These are phyloP conservation scores for Nasonovia ribisnigri DNA, from an alignment of 2,888 invertebrate species.

Conservation along the genomic window DNA sequence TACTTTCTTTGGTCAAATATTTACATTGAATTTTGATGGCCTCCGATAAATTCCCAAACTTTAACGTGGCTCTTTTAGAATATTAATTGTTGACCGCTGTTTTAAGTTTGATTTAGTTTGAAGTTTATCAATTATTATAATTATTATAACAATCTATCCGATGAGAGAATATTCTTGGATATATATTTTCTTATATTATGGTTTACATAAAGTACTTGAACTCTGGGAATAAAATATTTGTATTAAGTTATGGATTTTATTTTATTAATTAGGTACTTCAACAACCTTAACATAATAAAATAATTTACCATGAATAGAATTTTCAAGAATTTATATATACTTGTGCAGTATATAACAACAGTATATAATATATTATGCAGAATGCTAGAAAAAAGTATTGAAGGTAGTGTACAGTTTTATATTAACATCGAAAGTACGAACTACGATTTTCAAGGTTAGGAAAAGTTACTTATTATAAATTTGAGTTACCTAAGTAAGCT, in stretches of 20 bases:
- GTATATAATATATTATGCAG: no score
- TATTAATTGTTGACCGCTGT: not conserved
- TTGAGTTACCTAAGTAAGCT: not conserved
- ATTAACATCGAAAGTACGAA: no score
- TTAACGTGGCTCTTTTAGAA: not conserved
- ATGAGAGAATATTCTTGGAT: not conserved
- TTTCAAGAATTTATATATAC: no score
- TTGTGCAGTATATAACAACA: no score
- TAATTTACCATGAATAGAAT: not conserved
- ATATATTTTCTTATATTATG: not conserved
- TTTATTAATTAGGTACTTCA: not conserved
- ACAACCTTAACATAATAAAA: not conserved
- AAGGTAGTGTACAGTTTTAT: not conserved
- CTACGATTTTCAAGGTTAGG: no score
- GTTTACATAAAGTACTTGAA: not conserved
- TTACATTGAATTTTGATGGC: not conserved
- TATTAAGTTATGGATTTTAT: not conserved
- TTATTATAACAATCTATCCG: not conserved
- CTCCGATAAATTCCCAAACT: no score
- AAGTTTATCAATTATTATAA: not conserved
- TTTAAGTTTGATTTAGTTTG: not conserved
- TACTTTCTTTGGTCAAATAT: not conserved
- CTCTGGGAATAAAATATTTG: not conserved
- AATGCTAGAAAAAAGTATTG: not conserved
- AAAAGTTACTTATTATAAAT: no score